Base-by-base conservation (phyloP, 2,113 vertebrate genomes). In the Colistium nudipinnis region DNA sequence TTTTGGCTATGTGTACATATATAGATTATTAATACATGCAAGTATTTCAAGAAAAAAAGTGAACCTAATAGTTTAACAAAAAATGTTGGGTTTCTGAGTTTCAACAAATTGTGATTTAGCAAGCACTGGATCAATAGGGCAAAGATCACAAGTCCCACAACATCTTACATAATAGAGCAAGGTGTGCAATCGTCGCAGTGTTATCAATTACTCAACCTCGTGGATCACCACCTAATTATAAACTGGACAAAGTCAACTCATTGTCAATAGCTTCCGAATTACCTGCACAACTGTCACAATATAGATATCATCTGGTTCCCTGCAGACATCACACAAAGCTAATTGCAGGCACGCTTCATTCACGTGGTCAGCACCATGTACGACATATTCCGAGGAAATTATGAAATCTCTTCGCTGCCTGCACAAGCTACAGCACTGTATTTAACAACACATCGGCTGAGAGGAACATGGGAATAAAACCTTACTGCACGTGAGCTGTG, bases 121-220 rank as follows among this genome's bases (percentile, higher is more conserved):
- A 33, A 33, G 72, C 70, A 81, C 10, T 72, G 71, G 47, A 78
- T 33, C 22, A 64, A 74, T 0, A 56, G 82, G 59, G n/a, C 84
- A 88, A 89, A 89, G 85, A 57, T 80, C 82, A 76, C 1, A 33
- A 47, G 25, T n/a, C 20, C 19, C 52, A n/a, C 27, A 64, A 44
- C 6, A 28, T 51, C 13, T 91, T 89, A 70, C 75, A 82, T 71
- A 88, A 89, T 36, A 4, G 61, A 27, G 14, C 7, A 66, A 5
- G 10, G 61, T 69, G n/a, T 62, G 4, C 22, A 41, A 35, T n/a
- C 16, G 11, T 35, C 33, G 16, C 20, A 16, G 27, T 33, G 31
- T 48, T 43, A n/a, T n/a, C n/a, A n/a, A n/a, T 0, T 4, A 6
- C 4, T 9, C 4, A 12, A 36, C 1, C 0, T 38, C 11, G 56